Evolutionary conservation across 2,113 vertebrate genomes (phyloP).

Genomic region (Muntiacus muntjak): DNA sequence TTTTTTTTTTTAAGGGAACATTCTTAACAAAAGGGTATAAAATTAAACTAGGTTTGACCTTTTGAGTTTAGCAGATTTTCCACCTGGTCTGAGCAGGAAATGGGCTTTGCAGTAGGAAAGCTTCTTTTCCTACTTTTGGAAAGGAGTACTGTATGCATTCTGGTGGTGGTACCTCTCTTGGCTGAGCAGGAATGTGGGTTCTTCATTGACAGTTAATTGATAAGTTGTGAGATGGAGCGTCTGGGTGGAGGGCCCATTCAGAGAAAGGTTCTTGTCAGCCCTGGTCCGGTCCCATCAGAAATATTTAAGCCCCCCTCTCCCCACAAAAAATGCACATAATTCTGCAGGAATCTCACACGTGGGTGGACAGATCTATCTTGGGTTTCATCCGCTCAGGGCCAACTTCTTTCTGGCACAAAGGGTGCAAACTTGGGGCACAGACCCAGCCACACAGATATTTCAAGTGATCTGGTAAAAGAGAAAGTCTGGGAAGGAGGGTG

Average conservation of each 20-base stretch:
- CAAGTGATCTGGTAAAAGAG: conserved; percentile 27
- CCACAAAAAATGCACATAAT: conserved; percentile 70
- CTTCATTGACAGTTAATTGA: conserved; percentile 65
- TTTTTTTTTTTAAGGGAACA: conserved; percentile 49
- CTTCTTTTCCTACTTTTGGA: conserved; percentile 27
- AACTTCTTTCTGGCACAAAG: conserved; percentile 70
- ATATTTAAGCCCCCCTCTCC: conserved; percentile 44
- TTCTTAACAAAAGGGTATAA: conserved; percentile 77
- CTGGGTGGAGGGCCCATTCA: conserved; percentile 66
- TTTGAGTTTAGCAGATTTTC: conserved; percentile 75
- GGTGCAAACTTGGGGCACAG: neutral
- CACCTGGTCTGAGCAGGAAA: conserved; percentile 77
- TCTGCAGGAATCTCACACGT: conserved; percentile 76
- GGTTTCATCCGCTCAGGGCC: conserved; percentile 71
- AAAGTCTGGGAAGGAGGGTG: neutral
- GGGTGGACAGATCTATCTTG: conserved; percentile 74
- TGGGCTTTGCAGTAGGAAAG: conserved; percentile 62
- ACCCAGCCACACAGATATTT: conserved; percentile 16
- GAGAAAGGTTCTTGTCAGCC: conserved; percentile 62
- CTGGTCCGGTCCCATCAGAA: conserved; percentile 67
- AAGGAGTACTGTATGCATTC: conserved; percentile 39
- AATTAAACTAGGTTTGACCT: conserved; percentile 78
- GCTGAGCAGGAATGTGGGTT: conserved; percentile 64
- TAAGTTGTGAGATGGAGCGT: conserved; percentile 62
- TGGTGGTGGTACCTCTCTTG: conserved; percentile 58